These are phyloP conservation scores for Cataglyphis rosenhaueri DNA, from an alignment of 2,888 invertebrate genomes.

Conservation along the genomic window DNA sequence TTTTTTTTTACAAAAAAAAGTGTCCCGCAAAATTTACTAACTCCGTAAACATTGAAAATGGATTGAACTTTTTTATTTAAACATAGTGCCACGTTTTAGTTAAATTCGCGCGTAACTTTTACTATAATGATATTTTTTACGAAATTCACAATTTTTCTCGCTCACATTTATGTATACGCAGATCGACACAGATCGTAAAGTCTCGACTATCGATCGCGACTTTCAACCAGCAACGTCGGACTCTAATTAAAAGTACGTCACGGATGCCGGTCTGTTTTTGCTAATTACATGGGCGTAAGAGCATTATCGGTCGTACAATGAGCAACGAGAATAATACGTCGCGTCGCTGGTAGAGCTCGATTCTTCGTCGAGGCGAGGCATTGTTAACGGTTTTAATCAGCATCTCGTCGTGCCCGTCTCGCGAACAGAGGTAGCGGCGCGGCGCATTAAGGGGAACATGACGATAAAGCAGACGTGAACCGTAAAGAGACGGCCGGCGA, in stretches of 20 bases:
- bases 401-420: constrained; percentile 40
- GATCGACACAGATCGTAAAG: not conserved
- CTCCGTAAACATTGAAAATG: not conserved
- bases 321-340: constrained; percentile 54
- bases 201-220: constrained; percentile 30
- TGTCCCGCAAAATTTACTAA: not conserved
- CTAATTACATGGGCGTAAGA: constrained; percentile 52
- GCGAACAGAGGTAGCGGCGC: constrained; percentile 44
- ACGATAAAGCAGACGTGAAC: constrained; percentile 26
- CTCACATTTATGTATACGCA: not conserved
- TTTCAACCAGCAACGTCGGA: constrained; percentile 21
- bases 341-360: constrained; percentile 46
- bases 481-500: constrained; percentile 38
- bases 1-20: not conserved
- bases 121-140: constrained; percentile 6
- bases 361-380: constrained; percentile 49
- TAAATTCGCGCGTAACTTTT: not conserved
- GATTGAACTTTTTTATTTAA: not conserved
- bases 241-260: constrained; percentile 56
- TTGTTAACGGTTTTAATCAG: constrained; percentile 60
- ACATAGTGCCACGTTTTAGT: not conserved
- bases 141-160: not conserved
- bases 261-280: constrained; percentile 37
- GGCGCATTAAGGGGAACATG: constrained; percentile 45
- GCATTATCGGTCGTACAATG: constrained; percentile 53